Evolutionary conservation across 2,797 vertebrate species (phyloP).

Genomic region (Sternotherus odoratus): DNA sequence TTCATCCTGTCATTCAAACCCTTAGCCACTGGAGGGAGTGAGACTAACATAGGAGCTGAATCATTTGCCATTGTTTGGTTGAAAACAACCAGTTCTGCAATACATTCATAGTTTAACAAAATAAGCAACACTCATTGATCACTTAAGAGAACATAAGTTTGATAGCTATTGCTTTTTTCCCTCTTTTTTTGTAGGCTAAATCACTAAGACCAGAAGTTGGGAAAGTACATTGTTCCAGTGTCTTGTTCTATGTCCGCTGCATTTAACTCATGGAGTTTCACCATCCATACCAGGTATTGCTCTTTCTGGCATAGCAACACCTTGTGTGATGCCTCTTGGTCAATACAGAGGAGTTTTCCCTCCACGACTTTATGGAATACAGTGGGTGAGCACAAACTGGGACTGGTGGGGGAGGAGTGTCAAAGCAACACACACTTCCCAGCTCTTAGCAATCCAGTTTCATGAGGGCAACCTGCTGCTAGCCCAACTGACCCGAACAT

Average conservation of each 20-base stretch:
- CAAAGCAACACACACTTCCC: slow-evolving; percentile 55
- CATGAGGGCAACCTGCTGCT: slow-evolving; percentile 77
- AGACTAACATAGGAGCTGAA: background rate
- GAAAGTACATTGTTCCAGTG: slow-evolving; percentile 80
- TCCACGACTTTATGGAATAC: slow-evolving; percentile 77
- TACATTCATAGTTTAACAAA: background rate
- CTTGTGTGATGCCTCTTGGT: slow-evolving; percentile 79
- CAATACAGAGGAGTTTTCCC: slow-evolving; percentile 80
- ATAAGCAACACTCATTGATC: background rate
- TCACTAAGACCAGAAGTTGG: slow-evolving; percentile 78
- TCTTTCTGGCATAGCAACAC: slow-evolving; percentile 66
- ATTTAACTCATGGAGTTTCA: slow-evolving; percentile 78
- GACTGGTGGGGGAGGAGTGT: background rate
- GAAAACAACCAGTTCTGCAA: background rate
- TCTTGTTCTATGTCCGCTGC: slow-evolving; percentile 83
- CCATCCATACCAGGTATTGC: slow-evolving; percentile 77
- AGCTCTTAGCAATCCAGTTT: slow-evolving; percentile 78
- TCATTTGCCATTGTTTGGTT: background rate
- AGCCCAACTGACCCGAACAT: slow-evolving; percentile 78
- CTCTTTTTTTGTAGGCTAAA: slow-evolving; percentile 86
- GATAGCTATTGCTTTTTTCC: slow-evolving; percentile 54
- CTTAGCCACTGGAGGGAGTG: background rate
- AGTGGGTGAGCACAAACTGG: slow-evolving; percentile 81
- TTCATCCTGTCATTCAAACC: background rate
- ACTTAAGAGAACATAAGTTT: background rate